These are phyloP conservation scores for Choloepus didactylus DNA, from an alignment of 2,797 vertebrate species.

Conservation along the genomic window DNA sequence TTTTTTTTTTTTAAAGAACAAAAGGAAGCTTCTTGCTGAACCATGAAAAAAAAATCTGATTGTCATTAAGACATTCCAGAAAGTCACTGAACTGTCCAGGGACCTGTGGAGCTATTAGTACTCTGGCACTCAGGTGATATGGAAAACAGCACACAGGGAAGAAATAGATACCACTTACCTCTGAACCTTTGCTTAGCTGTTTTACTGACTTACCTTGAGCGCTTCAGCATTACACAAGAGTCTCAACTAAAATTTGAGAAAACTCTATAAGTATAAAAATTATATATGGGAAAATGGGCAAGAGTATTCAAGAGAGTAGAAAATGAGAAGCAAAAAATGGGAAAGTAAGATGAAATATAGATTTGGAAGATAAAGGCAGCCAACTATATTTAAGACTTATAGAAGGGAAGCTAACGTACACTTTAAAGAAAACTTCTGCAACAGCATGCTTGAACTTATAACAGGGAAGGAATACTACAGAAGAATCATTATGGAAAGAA, in stretches of 20 bases:
- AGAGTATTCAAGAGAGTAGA: neutral
- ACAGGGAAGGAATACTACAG: neutral
- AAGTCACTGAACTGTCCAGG: neutral
- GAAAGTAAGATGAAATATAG: neutral
- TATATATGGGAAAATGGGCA: neutral
- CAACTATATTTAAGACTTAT: neutral
- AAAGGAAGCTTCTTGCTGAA: constrained; percentile 40
- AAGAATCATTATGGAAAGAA: neutral
- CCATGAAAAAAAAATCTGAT: neutral
- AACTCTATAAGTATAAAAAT: neutral
- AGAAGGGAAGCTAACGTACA: neutral
- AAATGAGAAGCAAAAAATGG: neutral
- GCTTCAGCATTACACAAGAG: neutral
- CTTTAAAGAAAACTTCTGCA: neutral
- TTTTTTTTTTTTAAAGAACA: constrained; percentile 7
- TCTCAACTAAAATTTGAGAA: neutral
- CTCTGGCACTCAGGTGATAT: neutral
- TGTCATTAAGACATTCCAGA: neutral
- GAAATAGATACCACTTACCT: neutral
- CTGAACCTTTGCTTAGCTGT: neutral
- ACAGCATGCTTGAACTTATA: neutral
- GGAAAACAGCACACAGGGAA: neutral
- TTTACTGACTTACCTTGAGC: neutral
- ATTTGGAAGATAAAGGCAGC: neutral
- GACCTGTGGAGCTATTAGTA: neutral